Base-by-base conservation (phyloP, 2,797 vertebrate species). In the Uromys caudimaculatus region DNA sequence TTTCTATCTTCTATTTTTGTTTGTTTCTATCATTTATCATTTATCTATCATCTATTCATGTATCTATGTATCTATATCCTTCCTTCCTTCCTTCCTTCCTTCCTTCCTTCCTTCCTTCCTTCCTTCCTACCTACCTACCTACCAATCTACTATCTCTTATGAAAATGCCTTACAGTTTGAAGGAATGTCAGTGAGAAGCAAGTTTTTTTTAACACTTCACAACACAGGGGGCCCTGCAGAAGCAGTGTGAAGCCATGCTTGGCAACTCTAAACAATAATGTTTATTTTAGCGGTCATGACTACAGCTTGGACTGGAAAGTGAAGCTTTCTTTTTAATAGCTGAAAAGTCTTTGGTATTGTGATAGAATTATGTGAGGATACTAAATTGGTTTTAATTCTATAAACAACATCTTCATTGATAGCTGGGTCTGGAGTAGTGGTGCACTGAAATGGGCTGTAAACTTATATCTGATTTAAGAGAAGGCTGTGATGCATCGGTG, bases 251-350 rank as follows among this genome's bases (percentile, higher is more conserved):
- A 86, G 83, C 19, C 23, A 47, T 78, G 56, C 21, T 54, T 16
- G 91, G 41, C 27, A 89, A 95, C 41, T 83, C 7, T 89, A 90
- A 93, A 92, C 73, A 93, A 69, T 91, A 62, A 86, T 11, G 16
- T 50, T 88, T 94, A 54, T 92, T 95, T 93, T 96, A 92, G 58
- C n/a, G 87, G 60, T 64, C 58, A 73, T 79, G 14, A 38, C 16
- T 81, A 86, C 44, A 83, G 10, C 4, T 60, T 89, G 79, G 35
- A 3, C 41, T 96, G 27, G 56, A 92, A 87, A 21, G 76, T 79
- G 52, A 71, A 91, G 35, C 29, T 90, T 95, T 84, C 41, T 47
- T 84, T 47, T 11, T 32, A 93, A 93, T 95, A 71, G 44, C 24
- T 86, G 17, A 95, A 92, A 90, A 47, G 75, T 56, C 38, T 90